phyloP scores from a whole-genome alignment of 1,140 invertebrate genomes.

The Mesaphorura yosii region DNA sequence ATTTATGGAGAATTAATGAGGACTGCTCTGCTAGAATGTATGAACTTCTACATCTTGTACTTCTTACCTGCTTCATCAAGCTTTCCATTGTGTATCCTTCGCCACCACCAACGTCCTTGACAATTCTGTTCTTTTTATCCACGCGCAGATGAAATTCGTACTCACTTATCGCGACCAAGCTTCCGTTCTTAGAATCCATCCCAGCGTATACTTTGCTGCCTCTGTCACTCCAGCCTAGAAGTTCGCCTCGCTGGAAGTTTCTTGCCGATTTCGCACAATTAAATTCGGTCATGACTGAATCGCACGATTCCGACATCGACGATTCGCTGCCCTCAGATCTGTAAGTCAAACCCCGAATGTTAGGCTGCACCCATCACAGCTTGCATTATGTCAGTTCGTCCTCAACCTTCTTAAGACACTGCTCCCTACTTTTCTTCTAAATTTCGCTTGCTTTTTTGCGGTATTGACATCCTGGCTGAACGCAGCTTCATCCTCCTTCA shows the following conservation, averaged over 20 bases:
- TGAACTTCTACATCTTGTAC: too few species aligned
- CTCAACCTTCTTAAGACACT: too few species aligned
- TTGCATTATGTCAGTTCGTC: too few species aligned
- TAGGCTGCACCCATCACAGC: too few species aligned
- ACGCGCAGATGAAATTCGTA: slow-evolving; percentile 49
- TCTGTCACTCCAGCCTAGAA: slow-evolving; percentile 36
- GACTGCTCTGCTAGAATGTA: too few species aligned
- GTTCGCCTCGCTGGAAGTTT: slow-evolving; percentile 34
- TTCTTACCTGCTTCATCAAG: too few species aligned
- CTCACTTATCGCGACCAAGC: slow-evolving; percentile 54
- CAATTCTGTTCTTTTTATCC: slow-evolving; percentile 31
- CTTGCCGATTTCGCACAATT: slow-evolving; percentile 1
- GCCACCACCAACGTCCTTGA: slow-evolving; percentile 21
- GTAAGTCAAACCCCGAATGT: slow-evolving; percentile 32
- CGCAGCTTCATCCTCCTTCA: too few species aligned
- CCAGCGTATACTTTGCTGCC: slow-evolving; percentile 55
- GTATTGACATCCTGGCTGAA: too few species aligned
- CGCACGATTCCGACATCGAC: slow-evolving; percentile 42
- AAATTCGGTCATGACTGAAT: slow-evolving; percentile 31
- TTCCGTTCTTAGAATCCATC: slow-evolving; percentile 52
- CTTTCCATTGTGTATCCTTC: slow-evolving; percentile 25
- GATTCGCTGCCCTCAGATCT: slow-evolving; percentile 38
- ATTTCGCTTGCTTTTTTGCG: too few species aligned
- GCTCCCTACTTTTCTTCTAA: too few species aligned
- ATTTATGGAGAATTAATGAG: too few species aligned